phyloP scores from a whole-genome alignment of 2,113 vertebrate species.

The Chamaea fasciata region DNA sequence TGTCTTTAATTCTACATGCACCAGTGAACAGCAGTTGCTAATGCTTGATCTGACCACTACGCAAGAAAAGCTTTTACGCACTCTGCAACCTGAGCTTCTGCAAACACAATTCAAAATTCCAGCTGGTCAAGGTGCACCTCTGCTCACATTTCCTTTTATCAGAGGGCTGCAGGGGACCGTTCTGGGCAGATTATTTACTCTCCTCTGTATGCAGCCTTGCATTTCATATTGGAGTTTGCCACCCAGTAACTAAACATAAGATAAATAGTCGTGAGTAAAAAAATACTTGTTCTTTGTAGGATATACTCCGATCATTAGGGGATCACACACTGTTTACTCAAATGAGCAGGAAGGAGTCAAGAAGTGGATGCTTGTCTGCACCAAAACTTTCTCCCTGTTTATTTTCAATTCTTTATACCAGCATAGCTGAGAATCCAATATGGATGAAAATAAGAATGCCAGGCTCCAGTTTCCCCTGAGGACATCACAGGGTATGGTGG shows the following conservation, averaged over 20 bases:
- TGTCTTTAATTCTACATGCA: constrained; percentile 23
- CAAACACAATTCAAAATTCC: constrained; percentile 19
- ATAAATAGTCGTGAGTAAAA: not conserved
- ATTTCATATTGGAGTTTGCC: not conserved
- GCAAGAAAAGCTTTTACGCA: not conserved
- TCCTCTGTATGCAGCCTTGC: not conserved
- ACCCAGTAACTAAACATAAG: constrained; percentile 12
- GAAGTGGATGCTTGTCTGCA: not conserved
- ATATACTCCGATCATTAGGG: not conserved
- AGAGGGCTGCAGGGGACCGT: not conserved
- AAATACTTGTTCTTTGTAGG: not conserved
- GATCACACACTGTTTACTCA: not conserved
- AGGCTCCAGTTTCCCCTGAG: not conserved
- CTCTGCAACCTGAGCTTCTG: constrained; percentile 43
- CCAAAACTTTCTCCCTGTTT: not conserved
- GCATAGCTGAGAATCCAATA: not conserved
- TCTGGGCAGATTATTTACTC: not conserved
- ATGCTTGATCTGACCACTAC: not conserved
- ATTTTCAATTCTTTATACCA: not conserved
- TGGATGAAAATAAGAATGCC: not conserved
- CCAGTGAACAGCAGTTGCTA: not conserved
- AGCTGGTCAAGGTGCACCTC: constrained; percentile 39
- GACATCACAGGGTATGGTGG: not conserved
- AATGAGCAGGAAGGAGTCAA: not conserved
- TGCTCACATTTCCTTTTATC: constrained; percentile 11